phyloP scores from a whole-genome alignment of 2,888 invertebrate genomes.

The Eutolmus rufibarbis region DNA sequence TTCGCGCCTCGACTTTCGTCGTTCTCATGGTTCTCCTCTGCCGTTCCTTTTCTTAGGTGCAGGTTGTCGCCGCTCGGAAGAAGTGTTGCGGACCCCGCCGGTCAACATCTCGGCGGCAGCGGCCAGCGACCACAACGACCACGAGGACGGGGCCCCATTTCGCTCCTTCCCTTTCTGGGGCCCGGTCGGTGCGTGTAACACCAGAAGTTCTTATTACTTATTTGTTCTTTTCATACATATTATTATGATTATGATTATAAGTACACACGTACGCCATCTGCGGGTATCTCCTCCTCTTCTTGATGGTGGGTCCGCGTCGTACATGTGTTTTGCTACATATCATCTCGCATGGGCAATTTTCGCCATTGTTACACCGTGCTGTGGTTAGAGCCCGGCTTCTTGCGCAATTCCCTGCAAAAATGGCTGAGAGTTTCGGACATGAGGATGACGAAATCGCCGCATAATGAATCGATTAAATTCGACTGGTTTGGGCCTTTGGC shows the following conservation, averaged over 20 bases:
- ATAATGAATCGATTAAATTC: background rate
- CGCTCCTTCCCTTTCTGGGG: background rate
- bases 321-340: slow-evolving; percentile 16
- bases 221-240: slow-evolving; percentile 50
- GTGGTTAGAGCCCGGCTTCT: background rate
- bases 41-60: background rate
- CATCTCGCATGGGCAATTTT: slow-evolving; percentile 24
- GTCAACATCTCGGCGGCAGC: background rate
- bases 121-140: background rate
- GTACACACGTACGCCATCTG: slow-evolving; percentile 40
- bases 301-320: slow-evolving; percentile 20
- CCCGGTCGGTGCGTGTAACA: slow-evolving; percentile 49
- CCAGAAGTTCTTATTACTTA: slow-evolving; percentile 54
- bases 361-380: slow-evolving; percentile 18
- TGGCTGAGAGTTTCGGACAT: background rate
- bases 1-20: background rate
- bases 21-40: background rate
- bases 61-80: slow-evolving; percentile 10
- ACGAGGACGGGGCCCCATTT: background rate
- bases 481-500: background rate
- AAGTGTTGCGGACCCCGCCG: background rate
- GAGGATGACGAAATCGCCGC: background rate
- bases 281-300: slow-evolving; percentile 28
- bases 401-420: background rate
- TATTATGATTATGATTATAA: slow-evolving; percentile 43